These are phyloP conservation scores for Stenchaetothrips biformis DNA, from an alignment of 2,888 invertebrate species.

Conservation along the genomic window DNA sequence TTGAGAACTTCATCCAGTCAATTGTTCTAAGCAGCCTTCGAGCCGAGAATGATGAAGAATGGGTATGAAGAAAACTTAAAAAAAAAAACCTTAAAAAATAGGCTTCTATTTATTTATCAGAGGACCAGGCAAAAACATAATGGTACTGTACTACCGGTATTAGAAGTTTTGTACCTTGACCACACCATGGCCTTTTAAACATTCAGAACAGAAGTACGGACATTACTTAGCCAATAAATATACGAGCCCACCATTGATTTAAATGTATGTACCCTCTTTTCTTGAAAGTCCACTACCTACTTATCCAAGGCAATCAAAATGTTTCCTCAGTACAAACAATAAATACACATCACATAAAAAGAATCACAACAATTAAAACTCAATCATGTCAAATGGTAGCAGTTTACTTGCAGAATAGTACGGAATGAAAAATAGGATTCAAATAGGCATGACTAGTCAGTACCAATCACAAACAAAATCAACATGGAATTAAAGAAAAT, in stretches of 20 bases:
- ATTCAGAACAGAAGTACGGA: background rate
- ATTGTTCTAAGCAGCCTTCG: background rate
- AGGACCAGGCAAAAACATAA: no score
- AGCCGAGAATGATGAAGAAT: background rate
- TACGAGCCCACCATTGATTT: background rate
- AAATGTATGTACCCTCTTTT: background rate
- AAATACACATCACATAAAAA: background rate
- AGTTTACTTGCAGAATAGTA: background rate
- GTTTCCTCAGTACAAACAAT: background rate
- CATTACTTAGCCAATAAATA: background rate
- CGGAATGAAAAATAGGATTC: background rate
- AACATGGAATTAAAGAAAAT: background rate
- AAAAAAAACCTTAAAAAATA: background rate
- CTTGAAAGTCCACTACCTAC: background rate
- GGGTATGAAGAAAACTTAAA: no score
- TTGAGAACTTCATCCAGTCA: background rate
- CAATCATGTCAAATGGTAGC: background rate
- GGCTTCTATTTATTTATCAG: background rate
- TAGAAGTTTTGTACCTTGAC: no score
- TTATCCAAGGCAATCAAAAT: background rate
- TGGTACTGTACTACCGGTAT: no score
- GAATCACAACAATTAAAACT: slow-evolving; percentile 7
- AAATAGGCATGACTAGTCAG: slow-evolving; percentile 3
- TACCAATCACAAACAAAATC: background rate
- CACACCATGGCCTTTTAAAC: background rate